Evolutionary conservation across 92 coral and sea anemone genomes (phyloP).

Genomic region (Montipora capitata): DNA sequence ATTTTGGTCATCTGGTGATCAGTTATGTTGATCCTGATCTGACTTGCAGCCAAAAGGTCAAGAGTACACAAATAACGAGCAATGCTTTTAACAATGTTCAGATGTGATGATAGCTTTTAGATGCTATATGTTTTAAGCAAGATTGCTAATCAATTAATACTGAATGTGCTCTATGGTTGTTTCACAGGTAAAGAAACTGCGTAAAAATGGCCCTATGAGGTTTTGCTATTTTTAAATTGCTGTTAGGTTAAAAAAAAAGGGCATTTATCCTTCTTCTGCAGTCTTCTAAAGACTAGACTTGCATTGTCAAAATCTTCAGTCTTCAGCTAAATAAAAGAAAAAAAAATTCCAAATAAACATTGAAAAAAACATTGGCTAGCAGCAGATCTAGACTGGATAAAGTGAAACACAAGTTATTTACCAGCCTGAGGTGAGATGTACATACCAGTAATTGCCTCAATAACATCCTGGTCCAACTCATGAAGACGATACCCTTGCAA

Average conservation of each 20-base stretch:
- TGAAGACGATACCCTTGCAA: background rate
- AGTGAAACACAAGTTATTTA: background rate
- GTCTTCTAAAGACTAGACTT: background rate
- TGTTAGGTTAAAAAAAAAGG: background rate
- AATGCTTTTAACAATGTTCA: background rate
- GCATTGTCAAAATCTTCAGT: background rate
- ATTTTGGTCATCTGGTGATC: background rate
- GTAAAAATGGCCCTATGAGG: background rate
- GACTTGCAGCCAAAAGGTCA: slow-evolving; percentile 2
- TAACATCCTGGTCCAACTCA: slow-evolving; percentile 4
- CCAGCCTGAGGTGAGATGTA: background rate
- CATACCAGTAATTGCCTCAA: slow-evolving; percentile 17
- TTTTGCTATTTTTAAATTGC: background rate
- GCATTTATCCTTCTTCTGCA: background rate
- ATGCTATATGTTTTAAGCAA: background rate
- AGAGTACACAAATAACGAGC: background rate
- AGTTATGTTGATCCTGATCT: slow-evolving; percentile 3
- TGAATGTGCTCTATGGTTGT: background rate
- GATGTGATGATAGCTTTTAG: background rate
- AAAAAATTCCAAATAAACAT: background rate
- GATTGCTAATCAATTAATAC: slow-evolving; percentile 1
- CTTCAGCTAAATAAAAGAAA: too few relatives aligned
- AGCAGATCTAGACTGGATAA: background rate
- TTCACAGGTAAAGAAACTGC: background rate
- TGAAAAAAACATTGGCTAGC: background rate